These are phyloP conservation scores for Ctenopoma kingsleyae DNA, from an alignment of 2,797 vertebrate species.

Conservation along the genomic window DNA sequence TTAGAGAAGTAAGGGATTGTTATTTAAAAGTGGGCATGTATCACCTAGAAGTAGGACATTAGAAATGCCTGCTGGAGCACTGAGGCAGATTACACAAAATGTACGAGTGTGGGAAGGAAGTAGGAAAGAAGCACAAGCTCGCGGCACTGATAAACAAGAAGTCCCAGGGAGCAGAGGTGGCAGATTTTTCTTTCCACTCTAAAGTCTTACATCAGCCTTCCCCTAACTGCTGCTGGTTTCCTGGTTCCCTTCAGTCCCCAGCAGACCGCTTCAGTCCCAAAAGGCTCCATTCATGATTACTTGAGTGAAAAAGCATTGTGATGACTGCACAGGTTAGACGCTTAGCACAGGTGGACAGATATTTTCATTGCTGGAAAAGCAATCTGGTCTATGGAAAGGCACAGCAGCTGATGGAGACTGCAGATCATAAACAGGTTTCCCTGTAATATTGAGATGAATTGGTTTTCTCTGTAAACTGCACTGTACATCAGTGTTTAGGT, in stretches of 20 bases:
- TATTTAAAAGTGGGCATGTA: conserved; percentile 6
- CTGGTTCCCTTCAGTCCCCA: conserved; percentile 58
- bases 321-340: conserved; percentile 36
- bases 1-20: conserved; percentile 10
- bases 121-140: conserved; percentile 23
- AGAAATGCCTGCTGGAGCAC: conserved; percentile 7
- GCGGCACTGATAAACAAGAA: conserved; percentile 73
- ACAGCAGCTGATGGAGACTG: not conserved
- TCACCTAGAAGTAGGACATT: conserved; percentile 20
- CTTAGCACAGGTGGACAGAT: conserved; percentile 10
- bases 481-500: not conserved
- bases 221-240: conserved; percentile 59
- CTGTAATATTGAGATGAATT: not conserved
- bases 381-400: conserved; percentile 3
- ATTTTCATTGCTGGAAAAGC: conserved; percentile 10
- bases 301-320: conserved; percentile 46
- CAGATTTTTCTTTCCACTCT: conserved; percentile 57
- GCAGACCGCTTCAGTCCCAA: conserved; percentile 44
- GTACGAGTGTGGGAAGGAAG: conserved; percentile 37
- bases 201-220: conserved; percentile 65
- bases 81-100: conserved; percentile 23
- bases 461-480: not conserved
- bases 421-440: not conserved
- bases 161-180: conserved; percentile 70
- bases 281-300: conserved; percentile 58